phyloP scores from a whole-genome alignment of 1,140 invertebrate species.

The Bombus cullumanus region DNA sequence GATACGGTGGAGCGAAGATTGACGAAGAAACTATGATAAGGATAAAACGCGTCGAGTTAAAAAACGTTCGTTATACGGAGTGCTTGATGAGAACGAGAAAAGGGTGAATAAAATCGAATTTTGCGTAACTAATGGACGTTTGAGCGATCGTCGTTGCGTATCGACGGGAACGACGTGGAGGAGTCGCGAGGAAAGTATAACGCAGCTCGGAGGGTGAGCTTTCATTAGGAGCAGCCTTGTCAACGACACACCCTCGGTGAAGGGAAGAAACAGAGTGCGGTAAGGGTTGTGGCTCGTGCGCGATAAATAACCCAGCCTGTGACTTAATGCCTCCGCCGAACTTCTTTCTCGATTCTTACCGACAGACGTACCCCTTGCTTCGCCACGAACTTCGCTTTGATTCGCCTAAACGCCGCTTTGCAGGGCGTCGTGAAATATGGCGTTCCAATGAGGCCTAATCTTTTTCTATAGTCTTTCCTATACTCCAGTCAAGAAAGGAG shows the following conservation, averaged over 20 bases:
- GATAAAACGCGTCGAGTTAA: not conserved
- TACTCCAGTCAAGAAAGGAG: not conserved
- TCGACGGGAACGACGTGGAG: slow-evolving; percentile 27
- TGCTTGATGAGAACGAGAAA: not conserved
- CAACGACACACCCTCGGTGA: slow-evolving; percentile 65
- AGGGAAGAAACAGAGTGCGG: slow-evolving; percentile 57
- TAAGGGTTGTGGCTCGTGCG: slow-evolving; percentile 62
- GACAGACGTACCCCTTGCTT: slow-evolving; percentile 12
- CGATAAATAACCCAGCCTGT: slow-evolving; percentile 70
- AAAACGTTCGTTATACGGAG: slow-evolving; percentile 23
- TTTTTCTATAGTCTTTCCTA: not conserved
- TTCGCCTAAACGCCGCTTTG: slow-evolving; percentile 29
- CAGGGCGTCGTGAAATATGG: slow-evolving; percentile 6
- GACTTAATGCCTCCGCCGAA: slow-evolving; percentile 65
- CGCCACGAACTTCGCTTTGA: slow-evolving; percentile 10
- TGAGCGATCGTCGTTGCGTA: slow-evolving; percentile 54
- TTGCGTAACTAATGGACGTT: slow-evolving; percentile 54
- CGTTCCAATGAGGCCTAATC: not conserved
- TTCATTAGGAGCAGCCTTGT: slow-evolving; percentile 72
- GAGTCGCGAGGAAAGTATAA: slow-evolving; percentile 33
- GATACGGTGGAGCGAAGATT: not conserved
- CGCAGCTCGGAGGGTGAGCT: slow-evolving; percentile 56
- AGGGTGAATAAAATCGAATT: slow-evolving; percentile 42
- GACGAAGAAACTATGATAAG: not conserved
- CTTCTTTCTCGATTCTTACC: slow-evolving; percentile 36